Evolutionary conservation across 2,113 vertebrate species (phyloP), one percentile per base, ranked within the genome.

Genomic region (Grantiella picta): DNA sequence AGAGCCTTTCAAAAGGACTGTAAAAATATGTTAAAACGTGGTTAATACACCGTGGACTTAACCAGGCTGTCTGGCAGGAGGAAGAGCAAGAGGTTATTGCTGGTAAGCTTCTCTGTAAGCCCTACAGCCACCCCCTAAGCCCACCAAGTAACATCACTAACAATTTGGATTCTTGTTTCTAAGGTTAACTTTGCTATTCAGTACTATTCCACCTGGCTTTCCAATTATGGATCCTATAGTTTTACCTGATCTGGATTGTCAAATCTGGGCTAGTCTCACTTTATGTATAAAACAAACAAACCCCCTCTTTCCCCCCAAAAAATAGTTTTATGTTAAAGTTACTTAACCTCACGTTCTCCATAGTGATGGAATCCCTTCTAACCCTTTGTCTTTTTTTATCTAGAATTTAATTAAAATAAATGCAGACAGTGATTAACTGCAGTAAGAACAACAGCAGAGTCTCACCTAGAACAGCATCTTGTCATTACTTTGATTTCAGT

Each of bases 1-100:
- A 78, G n/a, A 95, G 65, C 40, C 49, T 86, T 92, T 89, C 57
- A 82, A 84, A 89, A 79, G 69, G 60, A 57, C 61, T 86, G 23
- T 84, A 84, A 92, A 73, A 71, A 86, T 90, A 72, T 54, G 91
- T 72, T 92, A 79, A 90, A 68, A 82, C 2, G 5, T 54, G 40
- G 56, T 82, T 88, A 89, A 91, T 75, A 83, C 61, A 36, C 61
- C 64, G 22, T 69, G 72, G 84, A 71, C 57, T 91, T 92, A 72
- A 84, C 28, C 53, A 94, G 47, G 57, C 53, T 78, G 44, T 19
- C 68, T 79, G 70, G 50, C 83, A 94, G 88, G 29, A 92, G n/a
- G 28, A 68, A 65, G 47, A 92, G 57, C 65, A 80, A 47, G 53
- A 81, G 72, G 52, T 82, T 23, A 4, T 15, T 82, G 35, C 49